Percentiles rank a stretch among this genome's conserved stretches.
Conservation (phyloP, 1,140 invertebrate species). For the Macrocentrus cingulum region DNA sequence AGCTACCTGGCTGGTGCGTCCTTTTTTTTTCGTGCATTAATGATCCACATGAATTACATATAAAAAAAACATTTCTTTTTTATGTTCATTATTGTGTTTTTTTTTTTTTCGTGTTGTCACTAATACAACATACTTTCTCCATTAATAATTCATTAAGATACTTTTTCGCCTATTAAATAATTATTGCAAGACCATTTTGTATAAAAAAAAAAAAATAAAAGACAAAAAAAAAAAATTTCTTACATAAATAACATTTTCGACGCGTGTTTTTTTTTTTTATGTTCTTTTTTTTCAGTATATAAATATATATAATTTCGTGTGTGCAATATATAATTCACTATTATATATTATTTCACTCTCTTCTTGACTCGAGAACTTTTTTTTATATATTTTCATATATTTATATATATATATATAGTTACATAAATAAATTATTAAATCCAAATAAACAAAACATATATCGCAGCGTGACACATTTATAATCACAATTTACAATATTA, state of each 20-base stretch:
- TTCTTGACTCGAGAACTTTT: slow-evolving; percentile 15
- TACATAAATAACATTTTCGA: background rate
- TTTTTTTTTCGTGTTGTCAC: background rate
- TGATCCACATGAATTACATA: slow-evolving; percentile 24
- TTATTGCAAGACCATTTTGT: slow-evolving; percentile 31
- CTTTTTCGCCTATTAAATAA: background rate
- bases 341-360: slow-evolving; percentile 13
- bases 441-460: slow-evolving; percentile 39
- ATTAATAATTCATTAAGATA: no score
- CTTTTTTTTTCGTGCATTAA: slow-evolving; percentile 7
- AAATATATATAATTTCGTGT: slow-evolving; percentile 42
- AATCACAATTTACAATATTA: slow-evolving; percentile 42
- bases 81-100: slow-evolving; percentile 28
- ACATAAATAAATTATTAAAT: slow-evolving; percentile 51
- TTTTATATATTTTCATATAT: background rate
- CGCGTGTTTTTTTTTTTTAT: background rate
- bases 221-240: no score
- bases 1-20: slow-evolving; percentile 25
- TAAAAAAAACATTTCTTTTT: slow-evolving; percentile 40
- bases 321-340: slow-evolving; percentile 40
- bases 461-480: slow-evolving; percentile 31
- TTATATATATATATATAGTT: slow-evolving; percentile 17
- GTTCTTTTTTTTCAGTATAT: slow-evolving; percentile 19
- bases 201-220: no score
- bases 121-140: slow-evolving; percentile 9